Base-by-base conservation (phyloP, 2,113 vertebrate genomes). In the Apodemus speciosus region DNA sequence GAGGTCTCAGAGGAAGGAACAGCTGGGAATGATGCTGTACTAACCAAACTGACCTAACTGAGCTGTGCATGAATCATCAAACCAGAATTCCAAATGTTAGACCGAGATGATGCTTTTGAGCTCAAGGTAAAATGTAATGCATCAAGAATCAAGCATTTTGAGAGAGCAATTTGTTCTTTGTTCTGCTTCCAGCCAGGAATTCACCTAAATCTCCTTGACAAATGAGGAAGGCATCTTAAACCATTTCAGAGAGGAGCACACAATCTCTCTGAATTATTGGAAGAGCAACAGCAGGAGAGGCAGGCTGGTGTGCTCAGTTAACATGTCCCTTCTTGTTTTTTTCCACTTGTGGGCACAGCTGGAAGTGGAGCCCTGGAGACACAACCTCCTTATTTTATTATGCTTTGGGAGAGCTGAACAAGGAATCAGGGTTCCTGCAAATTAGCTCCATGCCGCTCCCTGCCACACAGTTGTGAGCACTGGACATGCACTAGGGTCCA, bases 321-420 rank as follows among this genome's bases (percentile, higher is more conserved):
- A 89, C 86, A 53, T 77, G 94, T 90, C 89, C 87, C 40, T 96
- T 94, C 94, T 94, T 91, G 73, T 77, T 91, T 89, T 93, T 92
- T 77, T 85, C 92, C 85, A 58, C 87, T 79, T 93, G 66, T 87
- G 62, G 72, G 87, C 95, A 93, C 91, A 96, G 95, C 64, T 93
- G 88, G 88, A 76, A 91, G 80, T 84, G 53, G 80, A 89, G 58
- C 84, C 93, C 88, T 53, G 40, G 79, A 89, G 91, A 91, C 64
- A 66, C 35, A 88, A 68, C 58, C 76, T 91, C 53, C 90, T 71
- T 80, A 14, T 89, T 92, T 95, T 91, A 94, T 92, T 93, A 60
- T 89, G 49, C 80, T 86, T 89, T 9, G 0, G 68, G 89, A 91
- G 95, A 80, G 77, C 73, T 84, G 85, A 81, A 85, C 94, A 91